A percentile compares a stretch with the other conserved stretches of the same genome.
Evolutionary conservation across 2,797 vertebrate species (phyloP).

Genomic region (Fratercula arctica): DNA sequence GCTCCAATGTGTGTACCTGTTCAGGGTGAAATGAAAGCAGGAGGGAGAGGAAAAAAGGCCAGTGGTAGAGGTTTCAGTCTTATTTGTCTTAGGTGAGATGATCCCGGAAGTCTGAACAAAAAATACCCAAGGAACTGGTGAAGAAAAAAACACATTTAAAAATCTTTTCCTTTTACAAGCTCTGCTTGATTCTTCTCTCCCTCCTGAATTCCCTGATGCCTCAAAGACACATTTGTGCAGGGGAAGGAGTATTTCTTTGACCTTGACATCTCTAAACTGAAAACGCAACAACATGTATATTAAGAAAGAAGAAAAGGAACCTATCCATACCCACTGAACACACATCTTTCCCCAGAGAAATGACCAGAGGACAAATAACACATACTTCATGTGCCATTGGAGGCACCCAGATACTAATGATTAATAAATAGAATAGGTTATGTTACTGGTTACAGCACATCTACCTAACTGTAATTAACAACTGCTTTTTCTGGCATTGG

Average conservation of each 20-base stretch:
- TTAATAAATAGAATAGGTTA: conserved; percentile 28
- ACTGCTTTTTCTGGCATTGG: background rate
- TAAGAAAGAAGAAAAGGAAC: conserved; percentile 55
- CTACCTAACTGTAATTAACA: conserved; percentile 41
- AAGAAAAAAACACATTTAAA: background rate
- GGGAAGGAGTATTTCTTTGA: conserved; percentile 57
- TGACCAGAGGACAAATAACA: conserved; percentile 11
- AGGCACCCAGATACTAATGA: conserved; percentile 16
- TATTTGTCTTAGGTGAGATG: background rate
- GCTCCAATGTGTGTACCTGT: background rate
- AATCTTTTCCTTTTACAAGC: background rate
- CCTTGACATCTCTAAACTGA: conserved; percentile 46
- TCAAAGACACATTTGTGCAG: conserved; percentile 51
- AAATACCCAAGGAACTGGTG: background rate
- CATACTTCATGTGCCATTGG: conserved; percentile 35
- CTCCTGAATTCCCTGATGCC: conserved; percentile 2
- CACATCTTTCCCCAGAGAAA: conserved; percentile 34
- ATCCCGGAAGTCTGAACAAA: background rate
- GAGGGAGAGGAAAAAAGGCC: background rate
- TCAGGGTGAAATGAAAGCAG: background rate
- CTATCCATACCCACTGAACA: conserved; percentile 1
- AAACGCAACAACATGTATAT: conserved; percentile 55
- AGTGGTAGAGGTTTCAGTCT: background rate
- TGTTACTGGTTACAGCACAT: background rate
- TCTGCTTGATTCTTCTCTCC: background rate